Evolutionary conservation across 2,113 vertebrate species (phyloP).

Genomic region (Bubo blakistoni): DNA sequence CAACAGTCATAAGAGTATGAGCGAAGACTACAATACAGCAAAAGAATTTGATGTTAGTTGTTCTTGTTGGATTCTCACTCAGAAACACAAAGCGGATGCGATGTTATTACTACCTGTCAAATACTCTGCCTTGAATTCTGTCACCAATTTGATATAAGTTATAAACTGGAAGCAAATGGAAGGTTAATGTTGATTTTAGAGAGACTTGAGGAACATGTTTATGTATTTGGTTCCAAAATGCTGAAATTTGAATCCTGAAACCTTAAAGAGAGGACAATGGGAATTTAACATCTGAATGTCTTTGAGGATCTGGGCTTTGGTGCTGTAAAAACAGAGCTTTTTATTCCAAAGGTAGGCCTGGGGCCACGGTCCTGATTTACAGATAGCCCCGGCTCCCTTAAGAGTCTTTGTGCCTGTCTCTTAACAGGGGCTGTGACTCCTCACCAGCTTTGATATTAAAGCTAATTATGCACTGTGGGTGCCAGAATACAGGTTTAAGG

Average conservation of each 20-base stretch:
- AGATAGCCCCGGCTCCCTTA: not conserved
- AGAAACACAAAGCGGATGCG: not conserved
- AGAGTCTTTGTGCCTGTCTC: not conserved
- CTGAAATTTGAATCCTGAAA: not conserved
- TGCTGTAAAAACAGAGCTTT: not conserved
- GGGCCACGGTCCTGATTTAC: not conserved
- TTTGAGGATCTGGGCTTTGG: not conserved
- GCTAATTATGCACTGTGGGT: not conserved
- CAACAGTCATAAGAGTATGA: not conserved
- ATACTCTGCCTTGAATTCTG: not conserved
- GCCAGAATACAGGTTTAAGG: not conserved
- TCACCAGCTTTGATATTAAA: not conserved
- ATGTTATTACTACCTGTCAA: not conserved
- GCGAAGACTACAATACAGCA: not conserved
- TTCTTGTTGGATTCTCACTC: not conserved
- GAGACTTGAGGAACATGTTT: not conserved
- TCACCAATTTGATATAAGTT: conserved; percentile 3
- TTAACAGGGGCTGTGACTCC: not conserved
- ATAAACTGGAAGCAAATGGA: not conserved
- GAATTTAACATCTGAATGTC: conserved; percentile 16
- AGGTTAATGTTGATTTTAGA: not conserved
- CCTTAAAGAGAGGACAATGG: not conserved
- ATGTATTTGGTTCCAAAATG: not conserved
- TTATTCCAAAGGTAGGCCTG: not conserved
- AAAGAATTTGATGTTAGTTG: not conserved